Conservation (phyloP, 2,797 vertebrate genomes). For the Oreortyx pictus region DNA sequence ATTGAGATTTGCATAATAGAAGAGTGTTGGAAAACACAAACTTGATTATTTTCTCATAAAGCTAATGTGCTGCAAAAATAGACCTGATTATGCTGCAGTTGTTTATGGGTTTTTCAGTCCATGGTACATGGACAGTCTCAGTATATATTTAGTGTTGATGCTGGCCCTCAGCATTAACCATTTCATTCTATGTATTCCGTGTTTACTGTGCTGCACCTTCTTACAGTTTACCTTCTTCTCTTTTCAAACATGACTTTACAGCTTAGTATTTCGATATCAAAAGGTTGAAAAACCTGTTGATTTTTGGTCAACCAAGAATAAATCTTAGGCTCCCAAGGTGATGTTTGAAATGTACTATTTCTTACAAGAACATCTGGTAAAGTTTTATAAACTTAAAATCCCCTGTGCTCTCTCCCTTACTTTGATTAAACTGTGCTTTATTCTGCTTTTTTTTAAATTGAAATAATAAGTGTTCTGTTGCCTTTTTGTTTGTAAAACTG, state of each 20-base stretch:
- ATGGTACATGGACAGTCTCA: not conserved
- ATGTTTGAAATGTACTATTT: not conserved
- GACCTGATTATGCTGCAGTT: not conserved
- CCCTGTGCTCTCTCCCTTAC: not conserved
- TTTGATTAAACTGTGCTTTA: not conserved
- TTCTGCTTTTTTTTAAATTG: not conserved
- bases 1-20: not conserved
- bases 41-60: slow-evolving; percentile 2
- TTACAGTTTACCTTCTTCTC: not conserved
- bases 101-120: not conserved
- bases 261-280: not conserved
- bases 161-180: not conserved
- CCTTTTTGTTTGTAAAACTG: not conserved
- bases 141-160: not conserved
- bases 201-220: not conserved
- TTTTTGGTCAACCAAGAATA: not conserved
- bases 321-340: not conserved
- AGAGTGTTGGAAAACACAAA: not conserved
- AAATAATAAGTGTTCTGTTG: not conserved
- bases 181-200: not conserved
- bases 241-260: not conserved
- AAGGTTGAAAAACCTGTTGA: not conserved
- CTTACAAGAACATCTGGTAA: not conserved
- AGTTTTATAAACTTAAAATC: not conserved
- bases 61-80: not conserved